Conservation (phyloP, 2,113 vertebrate genomes). For the Oreochromis spilurus region DNA sequence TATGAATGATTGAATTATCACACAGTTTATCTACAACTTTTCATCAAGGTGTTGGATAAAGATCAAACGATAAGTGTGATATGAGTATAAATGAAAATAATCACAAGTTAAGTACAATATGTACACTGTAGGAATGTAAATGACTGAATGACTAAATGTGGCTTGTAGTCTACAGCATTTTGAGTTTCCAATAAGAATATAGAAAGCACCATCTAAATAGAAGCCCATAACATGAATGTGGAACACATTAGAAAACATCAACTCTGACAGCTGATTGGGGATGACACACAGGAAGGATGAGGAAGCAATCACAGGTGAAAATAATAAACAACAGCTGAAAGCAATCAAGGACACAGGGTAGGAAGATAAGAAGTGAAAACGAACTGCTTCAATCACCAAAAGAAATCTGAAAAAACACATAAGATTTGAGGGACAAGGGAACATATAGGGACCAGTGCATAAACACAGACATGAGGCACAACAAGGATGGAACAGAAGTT, state of each 20-base stretch:
- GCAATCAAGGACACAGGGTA: background rate
- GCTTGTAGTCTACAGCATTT: rapidly evolving
- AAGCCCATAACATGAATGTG: background rate
- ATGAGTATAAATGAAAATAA: background rate
- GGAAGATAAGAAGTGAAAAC: background rate
- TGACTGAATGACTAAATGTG: background rate
- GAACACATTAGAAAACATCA: background rate
- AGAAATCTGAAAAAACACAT: background rate
- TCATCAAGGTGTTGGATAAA: background rate
- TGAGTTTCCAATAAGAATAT: background rate
- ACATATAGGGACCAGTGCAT: background rate
- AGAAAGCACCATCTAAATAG: rapidly evolving
- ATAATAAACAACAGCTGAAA: background rate
- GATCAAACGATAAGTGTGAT: background rate
- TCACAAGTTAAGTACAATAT: background rate
- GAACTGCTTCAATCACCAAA: background rate
- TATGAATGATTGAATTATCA: background rate
- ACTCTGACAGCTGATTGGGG: background rate
- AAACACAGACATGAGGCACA: background rate
- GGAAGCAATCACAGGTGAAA: background rate
- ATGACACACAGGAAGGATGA: background rate
- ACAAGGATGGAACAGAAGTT: background rate
- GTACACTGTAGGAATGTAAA: background rate
- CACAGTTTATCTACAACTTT: background rate
- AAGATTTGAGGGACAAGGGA: background rate